Conservation (phyloP, 2,797 vertebrate genomes). For the Numenius phaeopus region DNA sequence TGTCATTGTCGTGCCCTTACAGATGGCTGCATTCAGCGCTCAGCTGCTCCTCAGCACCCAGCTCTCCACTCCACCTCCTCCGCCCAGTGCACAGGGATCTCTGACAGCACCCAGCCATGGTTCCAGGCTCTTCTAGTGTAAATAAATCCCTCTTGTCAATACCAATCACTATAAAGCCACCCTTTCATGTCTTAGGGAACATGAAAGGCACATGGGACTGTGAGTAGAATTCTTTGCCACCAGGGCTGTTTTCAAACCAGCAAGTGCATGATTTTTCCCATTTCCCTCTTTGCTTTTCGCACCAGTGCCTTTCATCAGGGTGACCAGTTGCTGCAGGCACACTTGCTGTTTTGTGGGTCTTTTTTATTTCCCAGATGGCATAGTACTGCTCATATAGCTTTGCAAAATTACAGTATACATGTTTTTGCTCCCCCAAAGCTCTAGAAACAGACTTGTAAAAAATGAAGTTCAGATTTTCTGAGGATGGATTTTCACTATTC, state of each 20-base stretch:
- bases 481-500: not conserved
- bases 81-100: fast-evolving
- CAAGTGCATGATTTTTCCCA: not conserved
- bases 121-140: not conserved
- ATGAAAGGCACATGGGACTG: not conserved
- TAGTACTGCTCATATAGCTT: not conserved
- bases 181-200: not conserved
- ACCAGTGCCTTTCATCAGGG: not conserved
- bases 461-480: not conserved
- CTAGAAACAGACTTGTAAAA: not conserved
- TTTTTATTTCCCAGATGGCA: constrained; percentile 25
- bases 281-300: not conserved
- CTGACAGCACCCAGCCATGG: fast-evolving
- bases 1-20: fast-evolving
- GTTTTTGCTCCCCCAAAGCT: not conserved
- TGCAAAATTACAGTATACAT: not conserved
- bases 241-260: not conserved
- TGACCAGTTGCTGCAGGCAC: constrained; percentile 8
- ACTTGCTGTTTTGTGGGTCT: not conserved
- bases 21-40: fast-evolving
- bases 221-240: not conserved
- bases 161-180: not conserved
- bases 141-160: not conserved
- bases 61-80: not conserved
- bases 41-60: not conserved